Evolutionary conservation across 2,888 invertebrate genomes (phyloP).

Genomic region (Eupithecia centaureata): DNA sequence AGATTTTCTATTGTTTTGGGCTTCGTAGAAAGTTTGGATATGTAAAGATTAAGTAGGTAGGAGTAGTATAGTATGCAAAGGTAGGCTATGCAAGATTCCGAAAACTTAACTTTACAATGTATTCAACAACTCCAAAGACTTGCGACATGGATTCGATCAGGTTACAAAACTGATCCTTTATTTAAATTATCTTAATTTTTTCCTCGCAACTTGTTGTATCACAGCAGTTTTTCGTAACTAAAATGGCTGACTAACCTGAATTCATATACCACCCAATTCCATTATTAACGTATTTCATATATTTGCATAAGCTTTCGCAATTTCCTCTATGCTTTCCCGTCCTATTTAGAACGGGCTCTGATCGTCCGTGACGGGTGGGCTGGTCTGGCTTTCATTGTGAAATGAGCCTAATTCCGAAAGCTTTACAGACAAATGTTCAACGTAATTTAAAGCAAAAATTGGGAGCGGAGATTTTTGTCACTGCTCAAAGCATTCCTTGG

Average conservation of each 20-base stretch:
- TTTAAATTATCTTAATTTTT: neutral
- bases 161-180: neutral
- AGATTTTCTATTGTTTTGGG: neutral
- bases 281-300: slow-evolving; percentile 24
- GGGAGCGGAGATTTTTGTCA: neutral
- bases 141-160: neutral
- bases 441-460: neutral
- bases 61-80: neutral
- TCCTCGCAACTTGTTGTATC: neutral
- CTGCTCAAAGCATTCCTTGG: neutral
- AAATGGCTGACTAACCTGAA: neutral
- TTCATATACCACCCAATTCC: slow-evolving; percentile 26
- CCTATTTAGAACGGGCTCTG: slow-evolving; percentile 26
- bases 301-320: slow-evolving; percentile 34
- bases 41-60: neutral
- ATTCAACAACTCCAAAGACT: neutral
- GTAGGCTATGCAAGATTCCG: neutral
- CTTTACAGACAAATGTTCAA: slow-evolving; percentile 2
- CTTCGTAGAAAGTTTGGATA: neutral
- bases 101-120: neutral
- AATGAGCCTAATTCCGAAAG: slow-evolving; percentile 9
- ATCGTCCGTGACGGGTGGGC: slow-evolving; percentile 22
- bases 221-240: neutral
- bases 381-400: slow-evolving; percentile 1
- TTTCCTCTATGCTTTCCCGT: slow-evolving; percentile 33